These are phyloP conservation scores for Pachydiplax longipennis DNA, from an alignment of 2,888 invertebrate genomes.

Conservation along the genomic window DNA sequence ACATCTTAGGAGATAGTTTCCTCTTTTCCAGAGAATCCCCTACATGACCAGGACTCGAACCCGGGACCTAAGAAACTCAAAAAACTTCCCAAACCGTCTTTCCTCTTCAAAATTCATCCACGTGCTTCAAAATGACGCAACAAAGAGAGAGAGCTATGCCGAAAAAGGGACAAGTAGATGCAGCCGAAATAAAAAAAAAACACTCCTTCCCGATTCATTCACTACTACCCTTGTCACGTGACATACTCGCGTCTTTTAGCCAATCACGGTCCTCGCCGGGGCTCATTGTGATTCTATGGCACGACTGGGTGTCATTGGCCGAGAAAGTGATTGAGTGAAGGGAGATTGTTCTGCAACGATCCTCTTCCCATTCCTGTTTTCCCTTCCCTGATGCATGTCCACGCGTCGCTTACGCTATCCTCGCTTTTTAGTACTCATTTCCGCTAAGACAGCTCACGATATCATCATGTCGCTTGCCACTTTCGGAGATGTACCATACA, in stretches of 20 bases:
- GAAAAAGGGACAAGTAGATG: neutral
- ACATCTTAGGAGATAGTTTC: too few species aligned
- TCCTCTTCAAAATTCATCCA: neutral
- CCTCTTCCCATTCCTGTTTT: neutral
- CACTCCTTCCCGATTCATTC: neutral
- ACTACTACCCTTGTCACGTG: neutral
- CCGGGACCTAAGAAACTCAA: too few species aligned
- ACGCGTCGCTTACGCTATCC: too few species aligned
- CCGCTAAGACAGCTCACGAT: too few species aligned
- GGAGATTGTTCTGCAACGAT: neutral
- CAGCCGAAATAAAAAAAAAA: neutral
- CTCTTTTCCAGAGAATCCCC: too few species aligned
- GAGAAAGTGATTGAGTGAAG: neutral
- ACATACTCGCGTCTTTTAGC: neutral
- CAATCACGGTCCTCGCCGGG: neutral
- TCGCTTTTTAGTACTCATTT: too few species aligned
- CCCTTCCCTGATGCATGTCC: neutral
- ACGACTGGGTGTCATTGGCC: neutral
- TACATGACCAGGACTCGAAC: too few species aligned
- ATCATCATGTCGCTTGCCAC: too few species aligned
- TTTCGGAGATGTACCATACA: too few species aligned
- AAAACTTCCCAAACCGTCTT: neutral
- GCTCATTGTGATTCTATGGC: neutral
- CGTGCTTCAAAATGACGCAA: neutral
- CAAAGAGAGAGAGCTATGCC: neutral